A percentile compares a stretch with the other conserved stretches of the same genome.
Conservation (phyloP, 2,113 vertebrate species). For the Excalfactoria chinensis region DNA sequence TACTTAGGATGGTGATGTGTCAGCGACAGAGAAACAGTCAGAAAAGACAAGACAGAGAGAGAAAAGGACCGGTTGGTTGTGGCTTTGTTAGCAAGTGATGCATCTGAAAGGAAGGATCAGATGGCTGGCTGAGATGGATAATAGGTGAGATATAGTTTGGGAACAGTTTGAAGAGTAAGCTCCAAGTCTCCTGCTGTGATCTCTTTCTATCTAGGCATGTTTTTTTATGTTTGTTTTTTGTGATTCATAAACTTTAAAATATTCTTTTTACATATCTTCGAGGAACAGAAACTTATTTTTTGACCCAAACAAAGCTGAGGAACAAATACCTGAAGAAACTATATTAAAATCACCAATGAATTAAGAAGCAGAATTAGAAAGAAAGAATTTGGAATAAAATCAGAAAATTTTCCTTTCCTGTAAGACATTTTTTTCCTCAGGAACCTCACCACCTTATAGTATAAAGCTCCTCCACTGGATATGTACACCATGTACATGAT, state of each 20-base stretch:
- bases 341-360: background rate
- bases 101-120: background rate
- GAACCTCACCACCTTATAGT: background rate
- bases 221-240: background rate
- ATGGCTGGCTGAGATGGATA: background rate
- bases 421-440: background rate
- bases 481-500: background rate
- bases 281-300: background rate
- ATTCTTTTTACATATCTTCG: background rate
- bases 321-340: background rate
- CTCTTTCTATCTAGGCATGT: background rate
- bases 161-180: background rate
- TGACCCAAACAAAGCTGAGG: background rate
- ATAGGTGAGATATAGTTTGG: rapidly evolving
- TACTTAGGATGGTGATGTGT: background rate
- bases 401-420: background rate
- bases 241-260: background rate
- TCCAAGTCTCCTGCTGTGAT: background rate
- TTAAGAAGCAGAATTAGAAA: background rate
- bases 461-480: background rate
- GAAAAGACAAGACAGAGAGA: background rate
- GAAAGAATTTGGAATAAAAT: background rate
- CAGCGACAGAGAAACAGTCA: background rate
- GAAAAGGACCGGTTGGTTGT: background rate
- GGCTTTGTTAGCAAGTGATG: background rate